These are phyloP conservation scores for Cyclina sinensis DNA, from an alignment of 1,140 invertebrate species.

Conservation along the genomic window DNA sequence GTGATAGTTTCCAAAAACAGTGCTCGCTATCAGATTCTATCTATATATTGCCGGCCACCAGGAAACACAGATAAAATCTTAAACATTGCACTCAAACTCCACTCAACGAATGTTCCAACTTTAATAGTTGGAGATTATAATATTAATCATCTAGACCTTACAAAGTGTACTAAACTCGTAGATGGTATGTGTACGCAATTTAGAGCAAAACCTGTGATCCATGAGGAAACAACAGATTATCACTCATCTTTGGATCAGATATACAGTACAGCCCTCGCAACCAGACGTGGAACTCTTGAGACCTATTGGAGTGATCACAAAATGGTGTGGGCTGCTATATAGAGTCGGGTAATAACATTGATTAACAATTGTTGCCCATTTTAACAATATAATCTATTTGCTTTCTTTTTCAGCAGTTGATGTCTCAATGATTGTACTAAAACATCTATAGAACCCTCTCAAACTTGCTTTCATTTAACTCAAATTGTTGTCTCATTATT, in stretches of 20 bases:
- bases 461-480: too few species aligned
- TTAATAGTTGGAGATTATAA: conserved; percentile 40
- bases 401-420: too few species aligned
- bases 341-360: too few species aligned
- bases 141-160: conserved; percentile 8
- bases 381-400: too few species aligned
- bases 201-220: background rate
- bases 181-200: background rate
- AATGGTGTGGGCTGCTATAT: conserved; percentile 27
- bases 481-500: too few species aligned
- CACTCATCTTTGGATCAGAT: conserved; percentile 36
- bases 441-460: too few species aligned
- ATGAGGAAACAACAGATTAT: conserved; percentile 48
- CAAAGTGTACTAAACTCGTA: background rate
- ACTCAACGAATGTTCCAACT: background rate
- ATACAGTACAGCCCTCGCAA: background rate
- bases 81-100: background rate
- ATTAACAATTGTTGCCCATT: too few species aligned
- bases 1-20: conserved; percentile 22
- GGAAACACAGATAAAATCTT: conserved; percentile 36
- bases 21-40: background rate
- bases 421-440: too few species aligned
- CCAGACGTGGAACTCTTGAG: background rate
- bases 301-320: conserved; percentile 61
- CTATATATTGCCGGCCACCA: conserved; percentile 36